A percentile compares a stretch with the other conserved stretches of the same genome.
Conservation (phyloP, 2,888 invertebrate genomes). For the Cabera pusaria region DNA sequence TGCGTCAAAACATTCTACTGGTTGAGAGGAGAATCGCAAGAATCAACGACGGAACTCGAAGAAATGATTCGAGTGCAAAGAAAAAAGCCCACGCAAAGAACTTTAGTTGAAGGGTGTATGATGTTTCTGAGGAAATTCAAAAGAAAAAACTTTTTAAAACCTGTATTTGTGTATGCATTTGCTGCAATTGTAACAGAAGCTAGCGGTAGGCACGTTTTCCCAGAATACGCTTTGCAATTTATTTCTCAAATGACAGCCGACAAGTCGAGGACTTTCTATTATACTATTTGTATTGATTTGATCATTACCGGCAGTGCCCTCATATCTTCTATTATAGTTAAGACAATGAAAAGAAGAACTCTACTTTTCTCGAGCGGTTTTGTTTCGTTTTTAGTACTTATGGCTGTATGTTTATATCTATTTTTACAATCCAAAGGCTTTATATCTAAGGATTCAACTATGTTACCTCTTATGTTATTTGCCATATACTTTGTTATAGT, state of each 20-base stretch:
- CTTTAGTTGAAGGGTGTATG: slow-evolving; percentile 17
- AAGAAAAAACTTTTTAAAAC: slow-evolving; percentile 52
- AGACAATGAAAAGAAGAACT: slow-evolving; percentile 49
- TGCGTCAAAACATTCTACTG: slow-evolving; percentile 56
- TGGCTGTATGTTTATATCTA: slow-evolving; percentile 20
- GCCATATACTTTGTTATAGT: slow-evolving; percentile 50
- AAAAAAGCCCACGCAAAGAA: slow-evolving; percentile 10
- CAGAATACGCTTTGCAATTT: slow-evolving; percentile 58
- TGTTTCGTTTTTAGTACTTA: slow-evolving; percentile 36
- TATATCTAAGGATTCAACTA: slow-evolving; percentile 38
- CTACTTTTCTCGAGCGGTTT: slow-evolving; percentile 54
- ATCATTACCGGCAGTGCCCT: slow-evolving; percentile 50
- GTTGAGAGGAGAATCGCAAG: slow-evolving; percentile 69
- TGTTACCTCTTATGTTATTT: slow-evolving; percentile 49
- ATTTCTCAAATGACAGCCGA: slow-evolving; percentile 48
- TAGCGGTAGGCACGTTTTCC: slow-evolving; percentile 56
- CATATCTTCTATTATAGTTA: slow-evolving; percentile 50
- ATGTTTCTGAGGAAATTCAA: slow-evolving; percentile 49
- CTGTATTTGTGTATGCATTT: slow-evolving; percentile 44
- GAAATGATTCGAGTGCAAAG: slow-evolving; percentile 46
- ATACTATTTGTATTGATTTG: slow-evolving; percentile 51
- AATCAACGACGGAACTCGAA: slow-evolving; percentile 50
- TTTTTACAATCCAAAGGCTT: slow-evolving; percentile 39
- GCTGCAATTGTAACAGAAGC: slow-evolving; percentile 47
- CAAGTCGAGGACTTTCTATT: slow-evolving; percentile 48